These are phyloP conservation scores for Lasioglossum figueresi DNA, from an alignment of 2,888 invertebrate genomes.

Conservation along the genomic window DNA sequence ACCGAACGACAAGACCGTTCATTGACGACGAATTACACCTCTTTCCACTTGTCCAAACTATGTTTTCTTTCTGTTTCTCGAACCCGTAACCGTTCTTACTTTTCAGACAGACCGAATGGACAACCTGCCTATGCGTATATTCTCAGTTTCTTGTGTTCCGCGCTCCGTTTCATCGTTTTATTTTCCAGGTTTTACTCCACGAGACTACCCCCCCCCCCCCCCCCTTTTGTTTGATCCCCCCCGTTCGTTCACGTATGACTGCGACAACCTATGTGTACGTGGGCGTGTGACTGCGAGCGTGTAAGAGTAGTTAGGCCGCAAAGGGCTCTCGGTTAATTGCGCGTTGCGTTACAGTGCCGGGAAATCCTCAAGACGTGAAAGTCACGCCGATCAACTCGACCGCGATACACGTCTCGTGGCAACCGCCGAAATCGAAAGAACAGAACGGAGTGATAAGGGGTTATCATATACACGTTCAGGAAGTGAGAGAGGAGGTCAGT, in stretches of 20 bases:
- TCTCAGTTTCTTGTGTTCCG: constrained; percentile 28
- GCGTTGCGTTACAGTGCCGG: constrained; percentile 93
- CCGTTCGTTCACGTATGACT: constrained; percentile 49
- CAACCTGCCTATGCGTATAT: not conserved
- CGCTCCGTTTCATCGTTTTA: not conserved
- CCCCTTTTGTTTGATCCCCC: constrained; percentile 33
- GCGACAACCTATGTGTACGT: constrained; percentile 43
- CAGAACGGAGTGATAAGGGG: constrained; percentile 98
- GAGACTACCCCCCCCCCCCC: not conserved
- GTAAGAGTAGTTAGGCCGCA: constrained; percentile 25
- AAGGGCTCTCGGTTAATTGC: constrained; percentile 72
- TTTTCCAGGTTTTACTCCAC: constrained; percentile 39
- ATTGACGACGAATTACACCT: constrained; percentile 1
- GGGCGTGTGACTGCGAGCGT: constrained; percentile 65
- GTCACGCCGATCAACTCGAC: constrained; percentile 96
- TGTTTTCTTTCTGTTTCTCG: not conserved
- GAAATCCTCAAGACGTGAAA: constrained; percentile 97
- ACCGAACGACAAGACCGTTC: not conserved
- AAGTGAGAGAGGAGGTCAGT: constrained; percentile 92
- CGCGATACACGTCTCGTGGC: constrained; percentile 97
- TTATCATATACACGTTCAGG: constrained; percentile 98
- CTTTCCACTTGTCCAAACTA: not conserved
- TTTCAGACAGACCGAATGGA: constrained; percentile 16
- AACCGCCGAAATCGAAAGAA: constrained; percentile 95
- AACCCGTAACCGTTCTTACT: constrained; percentile 2